Conservation (phyloP, 2,113 vertebrate genomes). For the Sinocyclocheilus grahami region DNA sequence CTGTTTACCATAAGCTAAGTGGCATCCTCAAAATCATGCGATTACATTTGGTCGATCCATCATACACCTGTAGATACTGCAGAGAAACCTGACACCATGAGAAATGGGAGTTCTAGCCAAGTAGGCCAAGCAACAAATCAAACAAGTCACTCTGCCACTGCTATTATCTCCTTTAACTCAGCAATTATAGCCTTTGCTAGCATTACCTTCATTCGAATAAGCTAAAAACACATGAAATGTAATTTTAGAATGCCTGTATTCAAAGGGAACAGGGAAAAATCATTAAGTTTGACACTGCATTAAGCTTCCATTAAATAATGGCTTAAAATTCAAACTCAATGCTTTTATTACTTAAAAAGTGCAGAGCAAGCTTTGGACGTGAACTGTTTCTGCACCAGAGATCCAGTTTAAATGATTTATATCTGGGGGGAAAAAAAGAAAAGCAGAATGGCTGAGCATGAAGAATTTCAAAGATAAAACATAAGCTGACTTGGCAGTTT, state of each 20-base stretch:
- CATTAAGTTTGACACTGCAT: slow-evolving; percentile 33
- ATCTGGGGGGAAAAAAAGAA: background rate
- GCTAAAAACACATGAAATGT: background rate
- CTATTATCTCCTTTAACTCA: background rate
- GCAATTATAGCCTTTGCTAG: background rate
- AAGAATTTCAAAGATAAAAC: no score
- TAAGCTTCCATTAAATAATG: slow-evolving; percentile 40
- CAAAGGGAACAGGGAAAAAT: background rate
- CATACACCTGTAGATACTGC: background rate
- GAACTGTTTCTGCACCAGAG: slow-evolving; percentile 24
- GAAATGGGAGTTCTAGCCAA: slow-evolving; percentile 4
- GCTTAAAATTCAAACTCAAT: slow-evolving; percentile 19
- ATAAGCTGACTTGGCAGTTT: slow-evolving; percentile 34
- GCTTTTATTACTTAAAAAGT: slow-evolving; percentile 22
- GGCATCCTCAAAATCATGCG: background rate
- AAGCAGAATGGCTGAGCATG: slow-evolving; percentile 4
- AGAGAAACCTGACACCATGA: slow-evolving; percentile 14
- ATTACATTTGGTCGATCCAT: background rate
- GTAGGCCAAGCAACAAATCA: background rate
- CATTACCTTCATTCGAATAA: background rate
- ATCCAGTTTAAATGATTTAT: slow-evolving; percentile 35
- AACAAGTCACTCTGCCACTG: background rate
- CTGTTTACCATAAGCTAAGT: background rate
- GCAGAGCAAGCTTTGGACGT: slow-evolving; percentile 17
- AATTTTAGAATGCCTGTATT: background rate